These are phyloP conservation scores for Megalonaias nervosa DNA, from an alignment of 1,140 invertebrate genomes.

Conservation along the genomic window DNA sequence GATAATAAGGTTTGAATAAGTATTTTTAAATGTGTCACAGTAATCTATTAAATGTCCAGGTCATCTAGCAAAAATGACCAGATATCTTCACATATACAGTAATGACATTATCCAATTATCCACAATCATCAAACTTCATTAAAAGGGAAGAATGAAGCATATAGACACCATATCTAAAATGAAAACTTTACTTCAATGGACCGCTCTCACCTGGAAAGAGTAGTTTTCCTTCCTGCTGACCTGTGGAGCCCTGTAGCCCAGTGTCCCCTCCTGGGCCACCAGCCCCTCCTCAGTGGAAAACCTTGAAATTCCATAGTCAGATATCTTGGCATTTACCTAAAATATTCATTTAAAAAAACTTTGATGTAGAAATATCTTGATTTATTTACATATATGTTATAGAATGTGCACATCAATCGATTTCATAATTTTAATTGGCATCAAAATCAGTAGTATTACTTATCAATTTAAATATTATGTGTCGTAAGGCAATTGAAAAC, in stretches of 20 bases:
- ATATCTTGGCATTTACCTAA: slow-evolving; percentile 68
- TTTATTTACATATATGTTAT: too few relatives aligned
- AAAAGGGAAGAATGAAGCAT: background rate
- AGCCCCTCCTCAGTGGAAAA: slow-evolving; percentile 62
- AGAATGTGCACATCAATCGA: too few relatives aligned
- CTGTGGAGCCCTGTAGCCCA: slow-evolving; percentile 66
- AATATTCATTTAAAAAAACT: slow-evolving; percentile 10
- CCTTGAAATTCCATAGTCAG: slow-evolving; percentile 68
- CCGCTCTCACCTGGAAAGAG: slow-evolving; percentile 54
- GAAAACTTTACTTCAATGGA: background rate
- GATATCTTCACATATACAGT: background rate
- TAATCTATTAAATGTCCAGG: background rate
- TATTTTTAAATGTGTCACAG: background rate
- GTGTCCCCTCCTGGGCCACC: slow-evolving; percentile 62
- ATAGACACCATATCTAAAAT: background rate
- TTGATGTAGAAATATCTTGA: too few relatives aligned
- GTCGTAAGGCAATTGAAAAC: too few relatives aligned
- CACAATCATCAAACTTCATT: background rate
- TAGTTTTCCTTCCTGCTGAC: slow-evolving; percentile 64
- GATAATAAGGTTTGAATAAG: background rate
- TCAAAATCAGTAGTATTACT: too few relatives aligned
- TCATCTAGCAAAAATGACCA: background rate
- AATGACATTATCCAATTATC: too few relatives aligned
- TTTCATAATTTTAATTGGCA: too few relatives aligned
- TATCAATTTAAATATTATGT: too few relatives aligned